Conservation (phyloP, 1,140 invertebrate genomes). For the Thaumatotibia leucotreta region DNA sequence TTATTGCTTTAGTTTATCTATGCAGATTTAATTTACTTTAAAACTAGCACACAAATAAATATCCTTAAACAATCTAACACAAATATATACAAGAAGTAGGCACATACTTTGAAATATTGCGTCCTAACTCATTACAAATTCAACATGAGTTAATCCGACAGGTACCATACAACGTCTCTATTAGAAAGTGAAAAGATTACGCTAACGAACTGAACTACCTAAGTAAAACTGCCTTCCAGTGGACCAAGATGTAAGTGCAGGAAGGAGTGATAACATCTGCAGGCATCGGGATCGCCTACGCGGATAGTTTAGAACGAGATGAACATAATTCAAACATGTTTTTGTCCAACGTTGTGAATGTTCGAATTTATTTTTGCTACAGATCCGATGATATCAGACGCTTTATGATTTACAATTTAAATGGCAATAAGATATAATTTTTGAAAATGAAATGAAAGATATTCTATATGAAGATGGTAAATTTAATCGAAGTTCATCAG, state of each 20-base stretch:
- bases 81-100: not conserved
- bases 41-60: too few relatives aligned
- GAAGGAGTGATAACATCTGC: constrained; percentile 32
- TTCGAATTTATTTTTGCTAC: constrained; percentile 55
- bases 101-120: not conserved
- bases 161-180: constrained; percentile 28
- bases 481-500: too few relatives aligned
- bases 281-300: constrained; percentile 35
- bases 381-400: constrained; percentile 25
- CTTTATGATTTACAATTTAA: constrained; percentile 20
- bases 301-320: not conserved
- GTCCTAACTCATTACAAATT: constrained; percentile 3
- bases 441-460: too few relatives aligned
- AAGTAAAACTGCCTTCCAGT: constrained; percentile 3
- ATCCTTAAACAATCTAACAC: not conserved
- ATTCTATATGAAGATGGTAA: too few relatives aligned
- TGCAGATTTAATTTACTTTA: not conserved
- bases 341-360: constrained; percentile 37
- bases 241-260: constrained; percentile 15
- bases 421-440: too few relatives aligned
- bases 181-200: constrained; percentile 38
- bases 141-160: constrained; percentile 18
- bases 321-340: constrained; percentile 61
- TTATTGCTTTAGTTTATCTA: too few relatives aligned
- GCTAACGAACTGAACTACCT: constrained; percentile 35